Percentiles rank a stretch among this genome's conserved stretches.
Conservation (phyloP, 2,888 invertebrate species). For the Tetragonisca angustula region DNA sequence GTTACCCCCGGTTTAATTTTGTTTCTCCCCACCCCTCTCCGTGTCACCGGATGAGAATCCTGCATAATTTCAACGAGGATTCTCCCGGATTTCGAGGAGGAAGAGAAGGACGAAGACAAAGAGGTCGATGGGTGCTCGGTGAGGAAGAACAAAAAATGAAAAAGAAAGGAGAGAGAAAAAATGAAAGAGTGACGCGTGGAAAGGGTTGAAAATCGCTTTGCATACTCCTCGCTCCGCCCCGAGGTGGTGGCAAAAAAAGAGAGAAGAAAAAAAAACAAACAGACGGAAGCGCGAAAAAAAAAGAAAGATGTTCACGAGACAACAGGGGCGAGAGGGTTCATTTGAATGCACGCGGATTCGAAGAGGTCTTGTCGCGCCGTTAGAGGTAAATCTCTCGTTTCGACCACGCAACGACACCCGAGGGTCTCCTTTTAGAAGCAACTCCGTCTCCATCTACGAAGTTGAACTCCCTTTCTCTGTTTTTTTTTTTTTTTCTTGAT, state of each 20-base stretch:
- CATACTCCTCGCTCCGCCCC: slow-evolving; percentile 70
- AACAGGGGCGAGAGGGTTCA: slow-evolving; percentile 65
- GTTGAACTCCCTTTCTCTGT: no score
- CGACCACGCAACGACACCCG: slow-evolving; percentile 27
- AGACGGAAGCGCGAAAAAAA: slow-evolving; percentile 80
- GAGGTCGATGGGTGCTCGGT: slow-evolving; percentile 30
- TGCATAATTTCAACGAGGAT: slow-evolving; percentile 71
- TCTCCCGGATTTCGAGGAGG: slow-evolving; percentile 59
- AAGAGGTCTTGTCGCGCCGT: slow-evolving; percentile 46
- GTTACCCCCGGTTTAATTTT: slow-evolving; percentile 75
- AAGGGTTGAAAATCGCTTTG: slow-evolving; percentile 80
- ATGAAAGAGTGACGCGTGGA: slow-evolving; percentile 58
- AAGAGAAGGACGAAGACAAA: slow-evolving; percentile 39
- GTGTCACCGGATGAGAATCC: slow-evolving; percentile 56
- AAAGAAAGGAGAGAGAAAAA: slow-evolving; percentile 29
- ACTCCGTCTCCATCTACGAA: background rate
- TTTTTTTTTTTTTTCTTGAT: background rate
- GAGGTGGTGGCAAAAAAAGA: slow-evolving; percentile 62
- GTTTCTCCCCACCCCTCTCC: slow-evolving; percentile 59
- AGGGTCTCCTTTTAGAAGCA: background rate
- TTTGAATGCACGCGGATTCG: slow-evolving; percentile 76
- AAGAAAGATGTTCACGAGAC: slow-evolving; percentile 43
- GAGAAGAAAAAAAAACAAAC: slow-evolving; percentile 75
- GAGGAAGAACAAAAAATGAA: slow-evolving; percentile 18
- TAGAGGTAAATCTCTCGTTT: slow-evolving; percentile 50